Base-by-base conservation (phyloP, 2,888 invertebrate species). In the Lysandra coridon region DNA sequence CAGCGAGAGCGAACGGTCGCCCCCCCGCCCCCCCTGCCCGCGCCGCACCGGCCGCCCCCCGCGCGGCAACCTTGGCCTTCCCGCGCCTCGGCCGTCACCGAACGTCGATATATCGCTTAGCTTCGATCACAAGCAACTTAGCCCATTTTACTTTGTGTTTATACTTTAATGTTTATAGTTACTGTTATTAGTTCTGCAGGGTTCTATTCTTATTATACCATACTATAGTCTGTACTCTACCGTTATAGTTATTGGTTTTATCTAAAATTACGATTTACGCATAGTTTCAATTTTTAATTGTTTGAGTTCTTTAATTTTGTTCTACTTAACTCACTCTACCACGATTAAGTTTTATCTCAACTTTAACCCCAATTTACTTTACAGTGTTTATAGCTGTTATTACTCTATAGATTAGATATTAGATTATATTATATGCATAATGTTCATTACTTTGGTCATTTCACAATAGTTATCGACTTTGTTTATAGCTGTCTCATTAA, bases 1-100 rank as follows among this genome's bases (percentile, higher is more conserved):
- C 84, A 84, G 82, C 81, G 79, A 79, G 79, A 78, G 77, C 78
- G 78, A 82, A 83, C 81, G 33, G 23, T 40, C 33, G 23, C 30
- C 30, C 79, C 79, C 64, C 53, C 79, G 57, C 12, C 78, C 79
- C 40, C 73, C 89, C 89, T 88, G 88, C 84, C 84, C 76, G 49
- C 76, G 33, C 33, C 33, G 53, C 12, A 37, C 17, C 74, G 40
- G 44, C 17, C 73, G 73, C 73, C 10, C 84, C 84, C 84, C 76
- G 49, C 76, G 76, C 33, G 17, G 53, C 4, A 44, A 57, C 57
- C 57, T 57, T 57, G 57, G 57, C 57, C 57, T 57, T 57, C 17
- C 74, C n/a, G 74, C 33, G 53, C 14, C 44, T 7, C 74, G 40
- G 74, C 75, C 75, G 75, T 12, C 75, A 33, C 44, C 30, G 49